Percentiles rank a stretch among this genome's conserved stretches.
phyloP scores from a whole-genome alignment of 1,140 invertebrate genomes.

The Pseudomyrmex cubaensis region DNA sequence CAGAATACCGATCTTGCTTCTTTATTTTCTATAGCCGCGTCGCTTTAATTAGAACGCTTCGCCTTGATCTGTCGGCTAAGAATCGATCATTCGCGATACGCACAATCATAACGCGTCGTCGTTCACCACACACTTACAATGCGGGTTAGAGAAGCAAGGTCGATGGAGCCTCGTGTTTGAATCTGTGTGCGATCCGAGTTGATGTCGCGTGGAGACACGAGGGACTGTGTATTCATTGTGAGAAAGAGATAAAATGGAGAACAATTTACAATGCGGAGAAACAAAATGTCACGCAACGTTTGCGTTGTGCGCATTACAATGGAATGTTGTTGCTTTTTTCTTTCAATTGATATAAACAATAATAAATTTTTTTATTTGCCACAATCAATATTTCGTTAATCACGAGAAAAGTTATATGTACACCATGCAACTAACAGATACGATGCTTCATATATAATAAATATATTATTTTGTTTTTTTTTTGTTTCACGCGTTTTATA shows the following conservation, averaged over 20 bases:
- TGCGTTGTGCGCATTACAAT: slow-evolving; percentile 19
- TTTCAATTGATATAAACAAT: slow-evolving; percentile 42
- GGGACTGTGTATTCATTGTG: too few relatives aligned
- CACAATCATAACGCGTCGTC: not conserved
- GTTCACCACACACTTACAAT: too few relatives aligned
- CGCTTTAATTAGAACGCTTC: slow-evolving; percentile 20
- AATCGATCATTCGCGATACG: slow-evolving; percentile 18
- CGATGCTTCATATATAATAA: slow-evolving; percentile 32
- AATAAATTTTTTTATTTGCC: slow-evolving; percentile 55
- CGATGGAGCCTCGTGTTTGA: too few relatives aligned
- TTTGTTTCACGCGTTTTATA: not conserved
- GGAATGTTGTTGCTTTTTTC: slow-evolving; percentile 19
- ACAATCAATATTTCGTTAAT: slow-evolving; percentile 46
- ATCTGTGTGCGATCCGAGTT: too few relatives aligned
- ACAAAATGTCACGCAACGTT: slow-evolving; percentile 14
- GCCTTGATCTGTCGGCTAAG: not conserved
- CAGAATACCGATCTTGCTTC: too few relatives aligned
- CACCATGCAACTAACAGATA: slow-evolving; percentile 13
- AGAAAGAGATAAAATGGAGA: too few relatives aligned
- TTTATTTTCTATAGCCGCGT: not conserved
- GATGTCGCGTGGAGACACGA: too few relatives aligned
- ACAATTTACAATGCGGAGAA: too few relatives aligned
- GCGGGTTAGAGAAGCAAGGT: too few relatives aligned
- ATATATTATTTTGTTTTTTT: slow-evolving; percentile 8
- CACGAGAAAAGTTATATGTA: slow-evolving; percentile 42